These are phyloP conservation scores for Vanessa cardui DNA, from an alignment of 2,888 invertebrate genomes.

Conservation along the genomic window DNA sequence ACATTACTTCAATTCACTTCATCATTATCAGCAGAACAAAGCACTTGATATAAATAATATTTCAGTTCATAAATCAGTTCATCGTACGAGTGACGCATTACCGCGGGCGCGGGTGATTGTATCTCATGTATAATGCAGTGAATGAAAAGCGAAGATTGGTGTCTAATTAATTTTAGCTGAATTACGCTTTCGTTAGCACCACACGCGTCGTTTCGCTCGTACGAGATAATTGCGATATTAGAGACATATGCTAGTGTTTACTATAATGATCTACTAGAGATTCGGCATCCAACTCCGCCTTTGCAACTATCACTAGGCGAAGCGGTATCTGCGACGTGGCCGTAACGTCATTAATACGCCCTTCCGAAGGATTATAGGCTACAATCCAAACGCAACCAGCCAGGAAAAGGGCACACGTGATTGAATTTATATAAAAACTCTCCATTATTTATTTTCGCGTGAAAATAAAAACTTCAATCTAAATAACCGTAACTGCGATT, in stretches of 20 bases:
- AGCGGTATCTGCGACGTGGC: background rate
- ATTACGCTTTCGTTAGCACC: slow-evolving; percentile 57
- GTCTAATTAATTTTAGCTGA: slow-evolving; percentile 48
- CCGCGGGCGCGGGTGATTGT: slow-evolving; percentile 1
- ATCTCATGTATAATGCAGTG: slow-evolving; percentile 48
- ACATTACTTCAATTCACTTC: slow-evolving; percentile 13
- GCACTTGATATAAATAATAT: background rate
- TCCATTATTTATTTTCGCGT: too few relatives aligned
- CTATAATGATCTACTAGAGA: background rate
- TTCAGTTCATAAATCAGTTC: slow-evolving; percentile 5
- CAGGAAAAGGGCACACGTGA: too few relatives aligned
- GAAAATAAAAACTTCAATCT: background rate
- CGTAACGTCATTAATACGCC: background rate
- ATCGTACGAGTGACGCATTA: slow-evolving; percentile 1
- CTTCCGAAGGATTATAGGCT: too few relatives aligned
- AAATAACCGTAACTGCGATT: background rate
- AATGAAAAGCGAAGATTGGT: slow-evolving; percentile 44
- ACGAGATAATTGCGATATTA: slow-evolving; percentile 29
- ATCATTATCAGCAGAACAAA: background rate
- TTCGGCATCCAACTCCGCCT: background rate
- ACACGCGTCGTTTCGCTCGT: slow-evolving; percentile 45
- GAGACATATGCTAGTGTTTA: slow-evolving; percentile 1
- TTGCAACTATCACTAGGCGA: background rate
- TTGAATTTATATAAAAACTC: too few relatives aligned
- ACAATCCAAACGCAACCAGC: too few relatives aligned